Conservation (phyloP, 2,113 vertebrate species). For the Camelus dromedarius region DNA sequence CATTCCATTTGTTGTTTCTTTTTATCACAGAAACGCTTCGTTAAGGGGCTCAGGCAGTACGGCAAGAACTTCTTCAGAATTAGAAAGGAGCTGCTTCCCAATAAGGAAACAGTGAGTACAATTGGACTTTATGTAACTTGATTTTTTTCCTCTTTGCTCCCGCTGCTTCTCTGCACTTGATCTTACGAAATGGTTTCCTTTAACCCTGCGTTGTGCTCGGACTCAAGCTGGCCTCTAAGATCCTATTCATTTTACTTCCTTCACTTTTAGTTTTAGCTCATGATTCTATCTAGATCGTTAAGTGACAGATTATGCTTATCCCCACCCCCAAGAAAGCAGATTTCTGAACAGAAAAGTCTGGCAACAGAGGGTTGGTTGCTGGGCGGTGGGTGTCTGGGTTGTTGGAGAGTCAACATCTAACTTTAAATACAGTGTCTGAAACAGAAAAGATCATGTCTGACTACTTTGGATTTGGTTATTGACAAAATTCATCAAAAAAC, state of each 20-base stretch:
- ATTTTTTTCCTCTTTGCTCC: slow-evolving; percentile 37
- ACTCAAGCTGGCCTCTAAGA: background rate
- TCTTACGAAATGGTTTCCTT: slow-evolving; percentile 81
- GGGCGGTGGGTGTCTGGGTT: background rate
- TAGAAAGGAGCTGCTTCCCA: slow-evolving; percentile 97
- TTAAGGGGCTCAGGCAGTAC: slow-evolving; percentile 97
- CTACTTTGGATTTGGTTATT: slow-evolving; percentile 70
- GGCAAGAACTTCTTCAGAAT: slow-evolving; percentile 99
- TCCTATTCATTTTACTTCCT: background rate
- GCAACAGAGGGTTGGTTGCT: slow-evolving; percentile 1
- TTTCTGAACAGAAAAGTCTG: background rate
- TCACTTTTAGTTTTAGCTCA: background rate
- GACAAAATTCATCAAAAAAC: slow-evolving; percentile 66
- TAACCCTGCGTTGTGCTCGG: slow-evolving; percentile 51
- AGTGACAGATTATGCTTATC: background rate
- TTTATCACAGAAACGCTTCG: slow-evolving; percentile 91
- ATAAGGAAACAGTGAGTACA: slow-evolving; percentile 94
- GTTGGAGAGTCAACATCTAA: slow-evolving; percentile 67
- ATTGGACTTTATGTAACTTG: slow-evolving; percentile 85
- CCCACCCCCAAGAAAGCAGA: background rate
- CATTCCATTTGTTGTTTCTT: slow-evolving; percentile 73
- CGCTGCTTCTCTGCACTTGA: slow-evolving; percentile 71
- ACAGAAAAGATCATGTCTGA: slow-evolving; percentile 76
- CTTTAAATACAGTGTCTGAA: slow-evolving; percentile 81
- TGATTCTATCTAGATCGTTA: slow-evolving; percentile 35